Percentiles rank a stretch among this genome's conserved stretches.
Evolutionary conservation across 2,113 vertebrate species (phyloP).

Genomic region (Pimephales promelas): DNA sequence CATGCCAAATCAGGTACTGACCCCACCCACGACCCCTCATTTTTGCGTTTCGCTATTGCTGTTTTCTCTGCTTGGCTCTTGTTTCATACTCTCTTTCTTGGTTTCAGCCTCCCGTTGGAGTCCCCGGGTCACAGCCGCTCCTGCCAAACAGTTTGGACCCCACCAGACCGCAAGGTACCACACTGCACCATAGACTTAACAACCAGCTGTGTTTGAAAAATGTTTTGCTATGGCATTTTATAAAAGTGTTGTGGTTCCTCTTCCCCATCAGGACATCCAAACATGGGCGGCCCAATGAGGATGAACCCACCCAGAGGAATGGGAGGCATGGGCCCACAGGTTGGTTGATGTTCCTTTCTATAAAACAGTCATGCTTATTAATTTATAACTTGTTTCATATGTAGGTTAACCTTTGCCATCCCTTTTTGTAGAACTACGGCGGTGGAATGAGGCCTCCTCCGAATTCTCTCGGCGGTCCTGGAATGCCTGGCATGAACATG

Average conservation of each 20-base stretch:
- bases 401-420: neutral
- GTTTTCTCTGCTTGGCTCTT: neutral
- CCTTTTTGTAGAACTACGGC: constrained; percentile 71
- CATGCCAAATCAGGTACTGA: constrained; percentile 89
- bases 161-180: constrained; percentile 83
- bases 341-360: constrained; percentile 55
- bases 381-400: neutral
- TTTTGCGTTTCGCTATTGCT: neutral
- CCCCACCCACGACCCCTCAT: no score
- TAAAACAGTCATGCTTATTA: neutral
- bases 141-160: constrained; percentile 86
- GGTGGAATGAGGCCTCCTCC: constrained; percentile 78
- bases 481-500: constrained; percentile 80
- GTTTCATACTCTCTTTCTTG: neutral
- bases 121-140: constrained; percentile 87
- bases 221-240: neutral
- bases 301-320: constrained; percentile 87
- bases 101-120: constrained; percentile 84
- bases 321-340: constrained; percentile 86
- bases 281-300: constrained; percentile 85
- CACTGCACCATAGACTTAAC: neutral
- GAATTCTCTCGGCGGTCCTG: constrained; percentile 77
- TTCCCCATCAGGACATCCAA: constrained; percentile 71
- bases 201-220: neutral
- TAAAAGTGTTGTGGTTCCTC: neutral